These are phyloP conservation scores for Callipepla californica DNA, from an alignment of 2,113 vertebrate genomes.

Conservation along the genomic window DNA sequence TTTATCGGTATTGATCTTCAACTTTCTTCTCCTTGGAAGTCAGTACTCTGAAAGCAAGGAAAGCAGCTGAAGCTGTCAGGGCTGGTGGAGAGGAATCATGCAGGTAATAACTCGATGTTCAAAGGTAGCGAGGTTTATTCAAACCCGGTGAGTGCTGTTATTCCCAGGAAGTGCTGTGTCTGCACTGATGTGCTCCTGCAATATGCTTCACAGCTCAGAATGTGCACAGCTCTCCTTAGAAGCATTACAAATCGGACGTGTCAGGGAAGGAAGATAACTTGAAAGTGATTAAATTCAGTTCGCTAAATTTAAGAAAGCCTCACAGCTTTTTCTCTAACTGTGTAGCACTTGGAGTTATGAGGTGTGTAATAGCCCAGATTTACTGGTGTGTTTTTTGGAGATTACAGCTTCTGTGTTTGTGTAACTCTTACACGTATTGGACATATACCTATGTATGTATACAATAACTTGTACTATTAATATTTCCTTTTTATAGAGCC, in stretches of 20 bases:
- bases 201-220: neutral
- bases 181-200: neutral
- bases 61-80: neutral
- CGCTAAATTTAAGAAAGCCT: neutral
- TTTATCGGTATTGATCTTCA: neutral
- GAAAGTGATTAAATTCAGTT: neutral
- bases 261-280: neutral
- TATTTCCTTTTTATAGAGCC: neutral
- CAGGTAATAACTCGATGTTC: neutral
- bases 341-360: neutral
- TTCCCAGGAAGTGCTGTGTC: neutral
- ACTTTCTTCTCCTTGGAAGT: neutral
- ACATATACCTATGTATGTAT: fast-evolving
- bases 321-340: neutral
- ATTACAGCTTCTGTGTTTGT: neutral
- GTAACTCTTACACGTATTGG: neutral
- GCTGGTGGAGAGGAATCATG: fast-evolving
- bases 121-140: neutral
- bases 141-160: neutral
- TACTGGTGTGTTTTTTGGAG: neutral
- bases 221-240: neutral
- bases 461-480: neutral
- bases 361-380: neutral
- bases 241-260: neutral
- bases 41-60: neutral